Percentiles rank a stretch among this genome's conserved stretches.
Evolutionary conservation across 2,888 invertebrate genomes (phyloP).

Genomic region (Poecilus cupreus): DNA sequence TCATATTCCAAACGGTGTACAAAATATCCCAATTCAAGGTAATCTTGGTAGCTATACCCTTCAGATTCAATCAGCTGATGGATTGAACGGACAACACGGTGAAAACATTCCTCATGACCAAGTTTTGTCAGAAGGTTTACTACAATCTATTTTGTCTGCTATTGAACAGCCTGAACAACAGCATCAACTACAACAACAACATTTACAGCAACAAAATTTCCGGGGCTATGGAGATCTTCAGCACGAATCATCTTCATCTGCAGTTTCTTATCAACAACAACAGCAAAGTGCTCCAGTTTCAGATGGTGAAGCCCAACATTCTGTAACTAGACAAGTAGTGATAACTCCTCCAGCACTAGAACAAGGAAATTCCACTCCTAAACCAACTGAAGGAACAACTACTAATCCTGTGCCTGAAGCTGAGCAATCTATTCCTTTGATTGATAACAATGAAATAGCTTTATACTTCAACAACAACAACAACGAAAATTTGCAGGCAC

Average conservation of each 20-base stretch:
- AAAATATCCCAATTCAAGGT: slow-evolving; percentile 76
- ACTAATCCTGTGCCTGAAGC: slow-evolving; percentile 61
- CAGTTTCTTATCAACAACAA: slow-evolving; percentile 60
- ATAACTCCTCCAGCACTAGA: slow-evolving; percentile 69
- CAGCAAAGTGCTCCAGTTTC: slow-evolving; percentile 68
- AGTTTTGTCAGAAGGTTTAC: slow-evolving; percentile 84
- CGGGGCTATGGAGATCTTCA: slow-evolving; percentile 60
- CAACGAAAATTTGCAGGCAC: slow-evolving; percentile 60
- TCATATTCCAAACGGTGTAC: slow-evolving; percentile 66
- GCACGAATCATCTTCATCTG: slow-evolving; percentile 47
- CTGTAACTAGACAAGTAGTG: slow-evolving; percentile 72
- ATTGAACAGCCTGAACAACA: slow-evolving; percentile 82
- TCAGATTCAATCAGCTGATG: slow-evolving; percentile 84
- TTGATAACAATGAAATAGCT: slow-evolving; percentile 77
- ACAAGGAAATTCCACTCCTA: slow-evolving; percentile 48
- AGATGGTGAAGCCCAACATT: slow-evolving; percentile 73
- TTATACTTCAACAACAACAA: slow-evolving; percentile 73
- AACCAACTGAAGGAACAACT: slow-evolving; percentile 57
- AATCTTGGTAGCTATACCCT: slow-evolving; percentile 81
- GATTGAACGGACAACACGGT: slow-evolving; percentile 71
- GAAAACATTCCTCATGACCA: slow-evolving; percentile 82
- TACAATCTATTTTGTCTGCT: slow-evolving; percentile 88
- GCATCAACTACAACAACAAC: slow-evolving; percentile 53
- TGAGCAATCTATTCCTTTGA: slow-evolving; percentile 70
- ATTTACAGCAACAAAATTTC: slow-evolving; percentile 55